Conservation (phyloP, 2,797 vertebrate species). For the Phoxinus dragarum region DNA sequence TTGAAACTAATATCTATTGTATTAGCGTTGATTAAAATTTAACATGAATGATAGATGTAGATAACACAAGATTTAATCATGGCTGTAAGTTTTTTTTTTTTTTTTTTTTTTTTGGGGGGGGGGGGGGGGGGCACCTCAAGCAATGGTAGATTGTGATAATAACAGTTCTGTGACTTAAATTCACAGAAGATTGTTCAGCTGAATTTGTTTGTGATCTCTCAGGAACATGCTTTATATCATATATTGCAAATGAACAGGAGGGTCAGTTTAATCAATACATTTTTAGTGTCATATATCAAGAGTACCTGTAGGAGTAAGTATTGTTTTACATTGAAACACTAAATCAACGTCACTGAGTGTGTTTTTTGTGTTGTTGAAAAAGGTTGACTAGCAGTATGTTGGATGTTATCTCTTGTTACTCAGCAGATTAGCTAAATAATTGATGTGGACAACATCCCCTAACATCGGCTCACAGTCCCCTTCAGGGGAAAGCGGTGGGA, state of each 20-base stretch:
- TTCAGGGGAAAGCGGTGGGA: conserved; percentile 60
- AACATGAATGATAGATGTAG: background rate
- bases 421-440: conserved; percentile 70
- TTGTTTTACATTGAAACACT: conserved; percentile 54
- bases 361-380: conserved; percentile 51
- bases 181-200: background rate
- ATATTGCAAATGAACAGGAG: background rate
- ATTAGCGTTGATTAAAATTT: background rate
- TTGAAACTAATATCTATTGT: background rate
- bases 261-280: background rate
- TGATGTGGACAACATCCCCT: conserved; percentile 72
- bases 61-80: background rate
- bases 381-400: conserved; percentile 66
- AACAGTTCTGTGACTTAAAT: background rate
- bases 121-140: background rate
- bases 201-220: background rate
- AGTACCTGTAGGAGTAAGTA: background rate
- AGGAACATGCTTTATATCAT: background rate
- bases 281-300: background rate
- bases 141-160: background rate
- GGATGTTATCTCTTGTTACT: conserved; percentile 72
- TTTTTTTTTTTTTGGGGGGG: too few relatives aligned
- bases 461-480: conserved; percentile 60
- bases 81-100: background rate
- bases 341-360: conserved; percentile 61